phyloP scores from a whole-genome alignment of 2,113 vertebrate species.

The Raphicerus campestris region DNA sequence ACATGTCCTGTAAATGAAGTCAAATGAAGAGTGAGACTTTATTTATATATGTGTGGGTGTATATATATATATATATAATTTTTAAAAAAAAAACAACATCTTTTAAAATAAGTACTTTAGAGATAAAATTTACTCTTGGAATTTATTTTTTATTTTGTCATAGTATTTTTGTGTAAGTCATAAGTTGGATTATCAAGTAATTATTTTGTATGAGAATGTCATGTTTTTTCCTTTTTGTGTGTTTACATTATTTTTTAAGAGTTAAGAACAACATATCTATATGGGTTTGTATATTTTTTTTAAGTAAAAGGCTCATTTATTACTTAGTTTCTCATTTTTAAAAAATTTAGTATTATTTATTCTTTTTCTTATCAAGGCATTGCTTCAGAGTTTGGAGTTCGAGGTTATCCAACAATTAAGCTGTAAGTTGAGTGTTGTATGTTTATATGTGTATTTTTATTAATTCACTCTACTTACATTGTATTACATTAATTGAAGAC shows the following conservation, averaged over 20 bases:
- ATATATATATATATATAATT: background rate
- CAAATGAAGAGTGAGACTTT: background rate
- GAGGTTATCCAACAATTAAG: conserved; percentile 98
- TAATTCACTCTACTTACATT: conserved; percentile 30
- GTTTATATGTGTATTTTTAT: conserved; percentile 58
- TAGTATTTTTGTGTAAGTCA: background rate
- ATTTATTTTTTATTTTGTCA: conserved; percentile 4
- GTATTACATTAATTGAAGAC: background rate
- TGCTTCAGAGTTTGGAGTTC: conserved; percentile 96
- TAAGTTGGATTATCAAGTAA: conserved; percentile 12
- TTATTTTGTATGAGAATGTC: conserved; percentile 17
- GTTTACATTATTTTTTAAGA: background rate
- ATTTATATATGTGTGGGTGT: background rate
- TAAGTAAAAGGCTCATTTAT: conserved; percentile 53
- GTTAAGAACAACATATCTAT: background rate
- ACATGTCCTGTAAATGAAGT: background rate
- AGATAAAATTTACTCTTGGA: background rate
- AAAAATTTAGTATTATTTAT: conserved; percentile 66
- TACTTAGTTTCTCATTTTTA: conserved; percentile 39
- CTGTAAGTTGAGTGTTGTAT: conserved; percentile 87
- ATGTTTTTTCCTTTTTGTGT: background rate
- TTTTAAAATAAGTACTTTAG: background rate
- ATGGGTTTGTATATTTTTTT: background rate
- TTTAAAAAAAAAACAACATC: too few relatives aligned
- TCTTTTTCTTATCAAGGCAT: conserved; percentile 85